These are phyloP conservation scores for Anhinga anhinga DNA, from an alignment of 2,113 vertebrate genomes.

Conservation along the genomic window DNA sequence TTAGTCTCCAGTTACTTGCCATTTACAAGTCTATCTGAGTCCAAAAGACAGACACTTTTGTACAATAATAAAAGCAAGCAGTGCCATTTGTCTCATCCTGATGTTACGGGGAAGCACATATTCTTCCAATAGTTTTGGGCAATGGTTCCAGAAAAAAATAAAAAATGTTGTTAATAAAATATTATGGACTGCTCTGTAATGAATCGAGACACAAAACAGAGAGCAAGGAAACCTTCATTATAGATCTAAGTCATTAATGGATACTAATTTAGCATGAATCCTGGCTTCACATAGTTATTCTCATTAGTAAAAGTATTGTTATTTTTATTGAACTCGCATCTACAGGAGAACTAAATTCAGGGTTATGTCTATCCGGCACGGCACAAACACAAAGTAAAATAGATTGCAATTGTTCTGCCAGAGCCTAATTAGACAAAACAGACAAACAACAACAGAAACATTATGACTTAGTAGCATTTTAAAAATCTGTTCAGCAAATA, in stretches of 20 bases:
- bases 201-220: neutral
- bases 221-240: neutral
- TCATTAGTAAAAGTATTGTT: neutral
- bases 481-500: neutral
- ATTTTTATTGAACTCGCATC: neutral
- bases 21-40: slow-evolving; percentile 11
- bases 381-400: neutral
- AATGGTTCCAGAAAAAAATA: neutral
- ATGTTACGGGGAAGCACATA: neutral
- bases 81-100: slow-evolving; percentile 6
- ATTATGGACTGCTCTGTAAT: neutral
- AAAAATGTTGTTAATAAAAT: neutral
- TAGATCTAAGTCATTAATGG: neutral
- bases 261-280: slow-evolving; percentile 14
- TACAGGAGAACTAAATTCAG: neutral
- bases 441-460: neutral
- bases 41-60: slow-evolving; percentile 2
- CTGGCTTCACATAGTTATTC: neutral
- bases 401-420: neutral
- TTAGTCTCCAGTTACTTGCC: slow-evolving; percentile 3
- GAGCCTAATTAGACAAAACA: neutral
- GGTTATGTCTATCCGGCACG: neutral
- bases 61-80: slow-evolving; percentile 20
- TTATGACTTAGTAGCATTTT: neutral
- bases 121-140: neutral